Conservation (phyloP, 2,797 vertebrate genomes). For the Coendou prehensilis region DNA sequence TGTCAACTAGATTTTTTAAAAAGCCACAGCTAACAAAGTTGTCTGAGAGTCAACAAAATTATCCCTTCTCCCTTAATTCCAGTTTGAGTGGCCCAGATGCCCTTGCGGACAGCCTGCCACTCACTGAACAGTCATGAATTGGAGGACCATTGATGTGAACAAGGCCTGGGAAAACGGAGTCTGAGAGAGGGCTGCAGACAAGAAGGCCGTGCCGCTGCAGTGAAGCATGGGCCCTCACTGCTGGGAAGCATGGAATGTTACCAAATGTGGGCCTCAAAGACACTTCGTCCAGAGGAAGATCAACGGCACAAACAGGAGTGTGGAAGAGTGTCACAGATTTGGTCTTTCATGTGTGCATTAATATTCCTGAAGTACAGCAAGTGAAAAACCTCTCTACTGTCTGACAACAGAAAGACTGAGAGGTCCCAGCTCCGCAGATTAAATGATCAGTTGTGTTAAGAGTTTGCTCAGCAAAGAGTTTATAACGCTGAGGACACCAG, state of each 20-base stretch:
- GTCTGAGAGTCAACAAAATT: neutral
- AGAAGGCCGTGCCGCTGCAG: constrained; percentile 61
- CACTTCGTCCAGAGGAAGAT: constrained; percentile 61
- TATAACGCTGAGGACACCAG: neutral
- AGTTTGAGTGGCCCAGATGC: neutral
- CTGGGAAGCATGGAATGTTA: constrained; percentile 78
- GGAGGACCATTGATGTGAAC: neutral
- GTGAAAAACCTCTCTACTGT: neutral
- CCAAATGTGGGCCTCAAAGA: constrained; percentile 71
- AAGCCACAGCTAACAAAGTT: neutral
- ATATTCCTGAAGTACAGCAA: neutral
- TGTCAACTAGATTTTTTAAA: neutral
- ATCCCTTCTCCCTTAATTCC: neutral
- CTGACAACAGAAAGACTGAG: neutral
- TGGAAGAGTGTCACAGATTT: neutral
- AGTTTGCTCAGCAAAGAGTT: neutral
- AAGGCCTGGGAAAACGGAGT: neutral
- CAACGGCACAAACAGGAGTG: neutral
- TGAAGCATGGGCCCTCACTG: constrained; percentile 73
- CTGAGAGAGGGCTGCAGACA: constrained; percentile 23
- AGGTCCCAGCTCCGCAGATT: neutral
- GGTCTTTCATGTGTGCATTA: neutral
- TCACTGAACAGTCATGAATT: neutral
- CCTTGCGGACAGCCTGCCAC: neutral
- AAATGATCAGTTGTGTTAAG: neutral